These are phyloP conservation scores for Styela clava DNA, from an alignment of 23 tunicate species.

Conservation along the genomic window DNA sequence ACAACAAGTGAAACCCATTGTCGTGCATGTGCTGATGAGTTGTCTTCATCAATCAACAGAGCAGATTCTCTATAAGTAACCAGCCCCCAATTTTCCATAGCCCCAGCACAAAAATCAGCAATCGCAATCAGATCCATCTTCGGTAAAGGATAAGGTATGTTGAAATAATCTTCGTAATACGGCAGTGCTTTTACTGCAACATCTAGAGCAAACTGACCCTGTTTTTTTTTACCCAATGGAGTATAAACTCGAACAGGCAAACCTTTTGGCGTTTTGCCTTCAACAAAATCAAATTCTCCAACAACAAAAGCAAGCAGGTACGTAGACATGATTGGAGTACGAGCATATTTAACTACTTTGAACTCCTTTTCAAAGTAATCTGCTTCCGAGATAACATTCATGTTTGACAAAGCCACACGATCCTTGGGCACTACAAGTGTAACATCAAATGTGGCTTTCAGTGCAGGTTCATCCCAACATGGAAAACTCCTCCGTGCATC, in stretches of 20 bases:
- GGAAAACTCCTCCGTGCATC: constrained; percentile 96
- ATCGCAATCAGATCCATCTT: constrained; percentile 97
- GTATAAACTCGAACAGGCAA: constrained; percentile 92
- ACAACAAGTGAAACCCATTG: constrained; percentile 97
- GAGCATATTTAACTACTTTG: constrained; percentile 69
- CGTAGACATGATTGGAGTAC: constrained; percentile 97
- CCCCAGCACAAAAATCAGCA: constrained; percentile 93
- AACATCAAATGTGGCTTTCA: constrained; percentile 93
- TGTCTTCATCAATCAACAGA: constrained; percentile 69
- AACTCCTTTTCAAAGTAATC: constrained; percentile 38
- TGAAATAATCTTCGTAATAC: constrained; percentile 89
- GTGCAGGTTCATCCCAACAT: constrained; percentile 99
- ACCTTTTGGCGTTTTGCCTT: constrained; percentile 41
- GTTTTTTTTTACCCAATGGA: constrained; percentile 63
- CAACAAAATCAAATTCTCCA: constrained; percentile 93
- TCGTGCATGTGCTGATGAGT: constrained; percentile 81
- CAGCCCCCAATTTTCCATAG: constrained; percentile 99
- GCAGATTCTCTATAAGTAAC: constrained; percentile 96
- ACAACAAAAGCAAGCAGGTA: constrained; percentile 97
- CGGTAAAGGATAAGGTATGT: constrained; percentile 86
- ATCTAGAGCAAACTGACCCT: constrained; percentile 83
- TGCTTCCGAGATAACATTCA: constrained; percentile 83
- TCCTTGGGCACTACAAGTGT: constrained; percentile 86
- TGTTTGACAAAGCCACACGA: constrained; percentile 86
- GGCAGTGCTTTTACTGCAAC: constrained; percentile 76